These are phyloP conservation scores for Enteromius trimaculatus DNA, from an alignment of 2,797 vertebrate genomes.

Conservation along the genomic window DNA sequence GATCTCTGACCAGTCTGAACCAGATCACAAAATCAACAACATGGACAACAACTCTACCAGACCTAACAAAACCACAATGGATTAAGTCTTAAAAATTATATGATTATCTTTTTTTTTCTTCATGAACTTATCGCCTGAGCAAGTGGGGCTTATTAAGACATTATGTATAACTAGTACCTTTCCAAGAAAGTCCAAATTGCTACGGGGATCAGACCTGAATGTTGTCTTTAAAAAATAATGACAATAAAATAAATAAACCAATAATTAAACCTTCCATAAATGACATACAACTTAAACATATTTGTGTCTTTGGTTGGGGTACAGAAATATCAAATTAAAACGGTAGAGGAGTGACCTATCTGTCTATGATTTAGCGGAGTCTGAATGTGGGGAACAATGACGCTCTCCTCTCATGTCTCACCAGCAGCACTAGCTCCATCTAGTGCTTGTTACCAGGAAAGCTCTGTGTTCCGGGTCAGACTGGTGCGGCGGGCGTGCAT, in stretches of 20 bases:
- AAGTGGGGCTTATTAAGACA: constrained; percentile 24
- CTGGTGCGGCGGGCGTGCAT: constrained; percentile 66
- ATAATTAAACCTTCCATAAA: constrained; percentile 18
- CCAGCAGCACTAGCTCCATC: constrained; percentile 62
- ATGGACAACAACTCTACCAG: constrained; percentile 6
- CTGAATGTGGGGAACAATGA: constrained; percentile 7
- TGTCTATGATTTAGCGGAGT: constrained; percentile 11
- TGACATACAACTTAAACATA: constrained; percentile 23
- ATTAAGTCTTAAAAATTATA: constrained; percentile 37
- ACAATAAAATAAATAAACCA: background rate
- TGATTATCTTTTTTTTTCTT: background rate
- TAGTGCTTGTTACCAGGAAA: constrained; percentile 67
- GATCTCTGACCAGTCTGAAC: constrained; percentile 79
- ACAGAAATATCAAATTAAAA: constrained; percentile 45
- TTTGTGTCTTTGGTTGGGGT: constrained; percentile 51
- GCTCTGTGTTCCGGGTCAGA: constrained; percentile 78
- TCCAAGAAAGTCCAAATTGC: constrained; percentile 37
- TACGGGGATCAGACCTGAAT: constrained; percentile 9
- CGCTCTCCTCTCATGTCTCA: constrained; percentile 38
- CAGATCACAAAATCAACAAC: constrained; percentile 67
- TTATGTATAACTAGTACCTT: constrained; percentile 22
- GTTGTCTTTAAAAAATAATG: background rate
- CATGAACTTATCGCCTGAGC: constrained; percentile 9
- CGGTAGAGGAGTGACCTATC: constrained; percentile 6
- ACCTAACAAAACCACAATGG: constrained; percentile 37